Evolutionary conservation across 2,113 vertebrate genomes (phyloP).

Genomic region (Phalacrocorax carbo): DNA sequence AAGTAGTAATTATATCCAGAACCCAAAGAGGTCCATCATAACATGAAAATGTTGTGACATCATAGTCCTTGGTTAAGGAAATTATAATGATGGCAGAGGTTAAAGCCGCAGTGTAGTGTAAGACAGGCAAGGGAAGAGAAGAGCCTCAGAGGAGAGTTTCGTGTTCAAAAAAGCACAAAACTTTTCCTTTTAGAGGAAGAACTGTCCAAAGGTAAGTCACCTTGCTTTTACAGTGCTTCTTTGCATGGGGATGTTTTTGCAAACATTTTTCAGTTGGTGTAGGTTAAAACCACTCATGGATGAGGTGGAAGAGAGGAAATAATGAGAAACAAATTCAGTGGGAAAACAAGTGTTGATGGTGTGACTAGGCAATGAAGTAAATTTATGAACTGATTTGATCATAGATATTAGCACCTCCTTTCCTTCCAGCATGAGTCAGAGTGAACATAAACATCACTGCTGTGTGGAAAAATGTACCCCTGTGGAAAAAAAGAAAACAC

Average conservation of each 20-base stretch:
- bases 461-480: slow-evolving; percentile 7
- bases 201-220: neutral
- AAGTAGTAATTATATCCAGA: slow-evolving; percentile 34
- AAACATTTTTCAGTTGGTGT: neutral
- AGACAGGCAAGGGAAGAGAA: neutral
- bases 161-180: neutral
- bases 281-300: neutral
- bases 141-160: neutral
- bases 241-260: neutral
- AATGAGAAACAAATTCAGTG: slow-evolving; percentile 65
- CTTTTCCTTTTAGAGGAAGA: neutral
- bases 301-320: slow-evolving; percentile 36
- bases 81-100: slow-evolving; percentile 50
- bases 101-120: slow-evolving; percentile 31
- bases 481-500: neutral
- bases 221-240: neutral
- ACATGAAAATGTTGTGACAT: slow-evolving; percentile 59
- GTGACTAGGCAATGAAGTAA: slow-evolving; percentile 54
- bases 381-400: slow-evolving; percentile 71
- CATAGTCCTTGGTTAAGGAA: slow-evolving; percentile 51
- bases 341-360: slow-evolving; percentile 63
- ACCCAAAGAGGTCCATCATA: slow-evolving; percentile 36
- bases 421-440: slow-evolving; percentile 57
- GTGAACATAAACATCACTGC: slow-evolving; percentile 37
- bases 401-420: slow-evolving; percentile 64